Conservation (phyloP, 2,888 invertebrate species). For the Coleophora flavipennella region DNA sequence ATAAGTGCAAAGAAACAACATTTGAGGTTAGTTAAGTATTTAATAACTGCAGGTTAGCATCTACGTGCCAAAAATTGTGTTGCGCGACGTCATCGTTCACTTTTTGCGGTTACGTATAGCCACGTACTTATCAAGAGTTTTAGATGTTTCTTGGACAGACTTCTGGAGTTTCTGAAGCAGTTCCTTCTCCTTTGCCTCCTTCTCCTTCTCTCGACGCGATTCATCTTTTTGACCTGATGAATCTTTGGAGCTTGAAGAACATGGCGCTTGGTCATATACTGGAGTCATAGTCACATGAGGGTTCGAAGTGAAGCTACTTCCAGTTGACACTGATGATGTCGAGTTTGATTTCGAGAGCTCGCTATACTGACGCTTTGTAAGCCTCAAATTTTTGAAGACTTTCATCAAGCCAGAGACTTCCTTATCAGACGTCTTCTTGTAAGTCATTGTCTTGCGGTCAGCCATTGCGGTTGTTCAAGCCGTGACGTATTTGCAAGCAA, state of each 20-base stretch:
- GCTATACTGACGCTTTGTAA: background rate
- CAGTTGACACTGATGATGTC: slow-evolving; percentile 1
- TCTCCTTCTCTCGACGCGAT: background rate
- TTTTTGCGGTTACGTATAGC: background rate
- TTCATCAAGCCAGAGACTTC: background rate
- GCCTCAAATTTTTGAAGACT: background rate
- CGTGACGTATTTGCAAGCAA: background rate
- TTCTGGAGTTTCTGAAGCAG: too few species aligned
- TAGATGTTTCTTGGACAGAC: background rate
- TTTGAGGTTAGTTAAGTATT: too few species aligned
- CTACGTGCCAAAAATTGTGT: background rate
- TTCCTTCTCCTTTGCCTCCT: background rate
- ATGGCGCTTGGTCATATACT: background rate
- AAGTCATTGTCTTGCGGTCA: too few species aligned
- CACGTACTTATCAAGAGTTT: background rate
- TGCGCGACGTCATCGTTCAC: background rate
- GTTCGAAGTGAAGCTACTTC: background rate
- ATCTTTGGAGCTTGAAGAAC: background rate
- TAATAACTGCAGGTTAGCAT: too few species aligned
- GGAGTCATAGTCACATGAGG: background rate
- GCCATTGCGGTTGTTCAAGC: too few species aligned
- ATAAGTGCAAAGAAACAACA: background rate
- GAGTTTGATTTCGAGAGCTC: slow-evolving; percentile 1
- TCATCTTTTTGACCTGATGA: too few species aligned
- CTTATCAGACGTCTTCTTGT: background rate